phyloP scores from a whole-genome alignment of 2,888 invertebrate genomes.

The Drosophila neotestacea region DNA sequence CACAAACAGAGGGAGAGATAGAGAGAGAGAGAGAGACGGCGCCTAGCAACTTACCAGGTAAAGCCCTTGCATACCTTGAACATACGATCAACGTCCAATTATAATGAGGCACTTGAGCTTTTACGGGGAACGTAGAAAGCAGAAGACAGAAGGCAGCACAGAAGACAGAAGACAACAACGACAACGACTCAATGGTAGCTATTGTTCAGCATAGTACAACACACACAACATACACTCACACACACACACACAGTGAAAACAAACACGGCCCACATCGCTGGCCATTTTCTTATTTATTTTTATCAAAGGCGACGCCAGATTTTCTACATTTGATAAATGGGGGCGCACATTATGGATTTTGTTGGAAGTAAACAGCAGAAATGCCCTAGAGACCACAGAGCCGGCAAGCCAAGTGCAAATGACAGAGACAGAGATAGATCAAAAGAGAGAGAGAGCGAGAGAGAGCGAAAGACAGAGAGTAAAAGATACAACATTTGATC shows the following conservation, averaged over 20 bases:
- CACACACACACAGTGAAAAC: conserved; percentile 21
- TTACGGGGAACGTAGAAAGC: conserved; percentile 9
- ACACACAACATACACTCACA: conserved; percentile 18
- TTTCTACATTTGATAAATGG: conserved; percentile 74
- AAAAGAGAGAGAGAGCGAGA: neutral
- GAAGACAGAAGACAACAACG: conserved; percentile 17
- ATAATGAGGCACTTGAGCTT: conserved; percentile 72
- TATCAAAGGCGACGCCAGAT: conserved; percentile 69
- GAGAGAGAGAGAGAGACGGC: conserved; percentile 29
- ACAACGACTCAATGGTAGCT: conserved; percentile 59
- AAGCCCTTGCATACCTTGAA: conserved; percentile 32
- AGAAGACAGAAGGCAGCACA: conserved; percentile 15
- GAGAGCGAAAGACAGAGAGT: neutral
- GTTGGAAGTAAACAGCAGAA: conserved; percentile 26
- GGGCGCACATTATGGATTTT: conserved; percentile 62
- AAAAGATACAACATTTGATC: neutral
- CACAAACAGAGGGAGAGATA: neutral
- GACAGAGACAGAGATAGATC: neutral
- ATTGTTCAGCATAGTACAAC: conserved; percentile 56
- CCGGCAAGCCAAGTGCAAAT: conserved; percentile 9
- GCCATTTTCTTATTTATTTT: conserved; percentile 73
- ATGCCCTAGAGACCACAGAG: neutral
- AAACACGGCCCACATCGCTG: conserved; percentile 58
- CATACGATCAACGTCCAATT: conserved; percentile 27
- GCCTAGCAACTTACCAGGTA: conserved; percentile 55